A percentile compares a stretch with the other conserved stretches of the same genome.
phyloP scores from a whole-genome alignment of 2,113 vertebrate genomes.

The Caranx ignobilis region DNA sequence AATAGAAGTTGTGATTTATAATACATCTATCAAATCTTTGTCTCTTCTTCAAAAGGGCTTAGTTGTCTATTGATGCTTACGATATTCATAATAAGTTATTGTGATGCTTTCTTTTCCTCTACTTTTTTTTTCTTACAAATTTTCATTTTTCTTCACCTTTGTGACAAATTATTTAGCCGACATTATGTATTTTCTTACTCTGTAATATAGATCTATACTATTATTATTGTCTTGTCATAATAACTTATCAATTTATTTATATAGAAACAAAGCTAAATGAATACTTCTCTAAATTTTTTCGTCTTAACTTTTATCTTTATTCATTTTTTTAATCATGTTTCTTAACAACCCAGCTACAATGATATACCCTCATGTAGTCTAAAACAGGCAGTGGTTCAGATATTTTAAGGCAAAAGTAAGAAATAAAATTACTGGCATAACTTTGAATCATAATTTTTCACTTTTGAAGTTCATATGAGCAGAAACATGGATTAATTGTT shows the following conservation, averaged over 20 bases:
- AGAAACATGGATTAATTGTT: constrained; percentile 35
- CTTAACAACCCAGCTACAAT: neutral
- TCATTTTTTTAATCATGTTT: neutral
- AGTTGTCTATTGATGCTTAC: neutral
- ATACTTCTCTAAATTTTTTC: neutral
- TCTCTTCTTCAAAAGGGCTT: too few species aligned
- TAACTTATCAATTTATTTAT: neutral
- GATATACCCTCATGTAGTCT: neutral
- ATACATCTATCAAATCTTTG: neutral
- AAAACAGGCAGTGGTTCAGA: neutral
- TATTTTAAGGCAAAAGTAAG: neutral
- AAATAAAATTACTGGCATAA: neutral
- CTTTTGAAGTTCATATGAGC: constrained; percentile 11
- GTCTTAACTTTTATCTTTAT: neutral
- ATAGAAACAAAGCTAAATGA: neutral
- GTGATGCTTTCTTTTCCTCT: neutral
- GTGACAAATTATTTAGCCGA: neutral
- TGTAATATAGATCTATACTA: neutral
- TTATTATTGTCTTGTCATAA: neutral
- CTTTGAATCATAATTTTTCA: neutral
- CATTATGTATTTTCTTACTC: neutral
- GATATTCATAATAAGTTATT: neutral
- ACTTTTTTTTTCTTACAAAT: neutral
- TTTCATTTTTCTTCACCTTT: neutral
- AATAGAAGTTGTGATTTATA: neutral